Evolutionary conservation across 2,113 vertebrate genomes (phyloP).

Genomic region (Collichthys lucidus): DNA sequence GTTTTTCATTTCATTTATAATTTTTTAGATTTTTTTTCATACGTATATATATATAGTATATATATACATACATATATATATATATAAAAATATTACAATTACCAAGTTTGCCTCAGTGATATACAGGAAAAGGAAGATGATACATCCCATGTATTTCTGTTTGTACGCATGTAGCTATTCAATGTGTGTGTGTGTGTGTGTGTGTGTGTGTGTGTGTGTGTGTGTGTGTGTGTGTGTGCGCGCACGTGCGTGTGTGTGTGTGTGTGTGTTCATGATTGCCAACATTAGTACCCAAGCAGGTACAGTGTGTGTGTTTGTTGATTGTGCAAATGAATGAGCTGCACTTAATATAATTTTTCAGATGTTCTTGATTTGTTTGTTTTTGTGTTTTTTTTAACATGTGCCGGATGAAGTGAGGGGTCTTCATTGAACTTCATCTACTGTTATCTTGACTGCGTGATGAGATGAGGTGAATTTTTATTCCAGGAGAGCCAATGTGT

Average conservation of each 20-base stretch:
- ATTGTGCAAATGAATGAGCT: constrained; percentile 42
- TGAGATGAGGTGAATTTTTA: constrained; percentile 21
- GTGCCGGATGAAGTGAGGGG: constrained; percentile 24
- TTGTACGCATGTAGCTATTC: constrained; percentile 1
- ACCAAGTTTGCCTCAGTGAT: constrained; percentile 83
- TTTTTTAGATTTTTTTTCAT: constrained; percentile 50
- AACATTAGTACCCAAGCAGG: constrained; percentile 16
- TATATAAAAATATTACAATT: constrained; percentile 63
- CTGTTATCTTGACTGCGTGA: constrained; percentile 32
- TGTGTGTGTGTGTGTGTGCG: constrained; percentile 15
- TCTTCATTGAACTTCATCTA: constrained; percentile 55
- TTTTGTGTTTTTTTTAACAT: constrained; percentile 17
- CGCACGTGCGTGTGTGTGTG: constrained; percentile 5
- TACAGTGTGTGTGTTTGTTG: constrained; percentile 21
- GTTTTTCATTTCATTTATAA: constrained; percentile 69
- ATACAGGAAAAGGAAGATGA: constrained; percentile 67
- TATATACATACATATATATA: constrained; percentile 22
- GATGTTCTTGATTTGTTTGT: neutral
- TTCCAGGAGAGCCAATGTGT: constrained; percentile 21
- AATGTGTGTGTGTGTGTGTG: constrained; percentile 19
- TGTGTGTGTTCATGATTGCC: constrained; percentile 1
- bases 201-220: neutral
- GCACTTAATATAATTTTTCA: constrained; percentile 40
- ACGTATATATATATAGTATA: constrained; percentile 5
- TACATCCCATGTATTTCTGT: constrained; percentile 49